Evolutionary conservation across 1,140 invertebrate genomes (phyloP), one percentile per base, ranked within the genome.

Genomic region (Physella acuta): DNA sequence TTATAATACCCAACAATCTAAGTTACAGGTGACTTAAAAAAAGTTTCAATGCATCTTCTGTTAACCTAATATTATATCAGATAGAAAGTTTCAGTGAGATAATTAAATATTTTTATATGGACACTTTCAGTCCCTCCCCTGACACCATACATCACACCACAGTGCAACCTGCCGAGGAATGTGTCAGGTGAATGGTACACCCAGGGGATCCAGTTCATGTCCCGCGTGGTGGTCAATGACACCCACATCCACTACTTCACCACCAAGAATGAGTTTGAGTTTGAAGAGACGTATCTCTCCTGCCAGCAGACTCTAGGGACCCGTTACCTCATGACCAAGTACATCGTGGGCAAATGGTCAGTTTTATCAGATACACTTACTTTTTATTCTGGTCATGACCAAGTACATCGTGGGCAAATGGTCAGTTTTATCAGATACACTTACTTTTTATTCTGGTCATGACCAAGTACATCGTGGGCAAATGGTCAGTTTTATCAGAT

Each of bases 121-220:
- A n/a, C n/a, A n/a, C n/a, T n/a, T n/a, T n/a, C 76, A 81, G 79
- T 80, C 53, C 73, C 79, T 0, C 79, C 81, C 11, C 68, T 64
- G 14, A 75, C 78, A 3, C 55, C 60, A 0, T 76, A 73, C 17
- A 93, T 98, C 0, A 91, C 92, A 67, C 92, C 95, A 16, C 92
- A 93, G 3, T 99, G 96, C 82, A 90, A 92, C 49, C 84, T 98
- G 58, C 94, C 95, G 0, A 91, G 94, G 84, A 97, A 97, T 83
- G 96, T 97, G 82, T 91, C 90, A 2, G 96, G 96, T 14, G 89
- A 92, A 39, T 99, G 96, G 95, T 94, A 98, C 28, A 98, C 98
- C 75, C 97, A 95, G 0, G 95, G 94, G 0, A 61, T 74, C 17
- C 75, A 80, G 68, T 82, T 77, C 71, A 96, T 97, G 80, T 92